Base-by-base conservation (phyloP, 2,888 invertebrate species). In the Calephelis perditalis region DNA sequence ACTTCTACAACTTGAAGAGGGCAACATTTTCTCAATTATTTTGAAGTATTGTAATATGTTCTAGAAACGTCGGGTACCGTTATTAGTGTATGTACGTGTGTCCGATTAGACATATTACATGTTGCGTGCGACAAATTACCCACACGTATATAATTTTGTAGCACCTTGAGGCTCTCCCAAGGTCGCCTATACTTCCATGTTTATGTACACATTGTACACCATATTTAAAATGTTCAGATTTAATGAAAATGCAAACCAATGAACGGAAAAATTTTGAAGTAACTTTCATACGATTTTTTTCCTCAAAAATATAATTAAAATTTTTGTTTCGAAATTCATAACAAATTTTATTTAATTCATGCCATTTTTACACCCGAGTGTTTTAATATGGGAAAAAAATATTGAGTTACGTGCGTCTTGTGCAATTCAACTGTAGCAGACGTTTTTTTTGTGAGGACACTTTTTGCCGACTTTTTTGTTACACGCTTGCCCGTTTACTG, bases 121-220 rank as follows among this genome's bases (percentile, higher is more conserved):
- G 47, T 64, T 43, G 64, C 64, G 64, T 64, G 64, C 46, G 47
- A 58, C 60, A 64, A 64, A 64, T 60, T 60, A 57, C 58, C 15
- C 26, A n/a, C 12, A 62, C 26, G 35, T 65, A 47, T 71, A 59
- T 69, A 67, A 73, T 72, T 67, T 69, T 64, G 65, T 62, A 45
- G 64, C 69, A 67, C 73, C 73, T 74, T 74, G 73, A 70, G 65
- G 52, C 26, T 12, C 11, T 3, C 59, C 15, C 73, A 73, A 73
- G 73, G 73, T 71, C 70, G 57, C 7, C 37, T 46, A 46, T 46
- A 46, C 46, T n/a, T 46, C 46, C 46, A 46, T 46, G 46, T 46
- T 46, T 46, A 46, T 46, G 46, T 46, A 46, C 46, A 46, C n/a
- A 12, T 7, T 46, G 12, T 46, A 46, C 46, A 46, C 46, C 46